Evolutionary conservation across 2,113 vertebrate genomes (phyloP).

Genomic region (Nycticryphes semicollaris): DNA sequence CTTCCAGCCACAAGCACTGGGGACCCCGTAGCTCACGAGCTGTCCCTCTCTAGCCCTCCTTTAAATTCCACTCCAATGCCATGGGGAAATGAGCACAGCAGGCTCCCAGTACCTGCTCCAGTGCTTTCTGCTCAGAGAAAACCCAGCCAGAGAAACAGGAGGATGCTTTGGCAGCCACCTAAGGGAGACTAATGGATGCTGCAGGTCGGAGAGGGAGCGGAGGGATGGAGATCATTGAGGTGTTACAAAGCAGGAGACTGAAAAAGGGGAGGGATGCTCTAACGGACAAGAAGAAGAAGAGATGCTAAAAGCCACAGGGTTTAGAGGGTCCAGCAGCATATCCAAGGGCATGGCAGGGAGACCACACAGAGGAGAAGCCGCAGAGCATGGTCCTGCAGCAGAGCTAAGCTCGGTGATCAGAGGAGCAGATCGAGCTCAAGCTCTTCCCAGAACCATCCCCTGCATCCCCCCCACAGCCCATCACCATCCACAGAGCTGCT

Average conservation of each 20-base stretch:
- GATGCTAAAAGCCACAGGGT: background rate
- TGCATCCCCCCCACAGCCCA: background rate
- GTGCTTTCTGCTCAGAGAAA: background rate
- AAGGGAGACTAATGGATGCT: background rate
- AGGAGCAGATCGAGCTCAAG: background rate
- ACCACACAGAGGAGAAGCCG: background rate
- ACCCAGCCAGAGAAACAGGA: background rate
- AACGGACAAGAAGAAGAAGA: background rate
- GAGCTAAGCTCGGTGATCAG: accelerated
- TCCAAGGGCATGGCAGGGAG: background rate
- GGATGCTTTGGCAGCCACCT: background rate
- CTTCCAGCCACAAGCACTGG: background rate
- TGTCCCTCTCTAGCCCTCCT: background rate
- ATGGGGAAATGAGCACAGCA: background rate
- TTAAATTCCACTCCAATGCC: background rate
- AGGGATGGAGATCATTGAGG: background rate
- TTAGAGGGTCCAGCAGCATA: background rate
- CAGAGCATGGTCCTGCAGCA: accelerated
- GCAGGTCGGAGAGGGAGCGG: background rate
- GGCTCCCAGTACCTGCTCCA: background rate
- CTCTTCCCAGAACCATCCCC: background rate
- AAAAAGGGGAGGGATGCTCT: background rate
- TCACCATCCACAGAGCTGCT: background rate
- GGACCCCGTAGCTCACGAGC: background rate
- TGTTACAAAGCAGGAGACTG: background rate